Evolutionary conservation across 2,113 vertebrate species (phyloP).

Genomic region (Chlamydotis undulata): DNA sequence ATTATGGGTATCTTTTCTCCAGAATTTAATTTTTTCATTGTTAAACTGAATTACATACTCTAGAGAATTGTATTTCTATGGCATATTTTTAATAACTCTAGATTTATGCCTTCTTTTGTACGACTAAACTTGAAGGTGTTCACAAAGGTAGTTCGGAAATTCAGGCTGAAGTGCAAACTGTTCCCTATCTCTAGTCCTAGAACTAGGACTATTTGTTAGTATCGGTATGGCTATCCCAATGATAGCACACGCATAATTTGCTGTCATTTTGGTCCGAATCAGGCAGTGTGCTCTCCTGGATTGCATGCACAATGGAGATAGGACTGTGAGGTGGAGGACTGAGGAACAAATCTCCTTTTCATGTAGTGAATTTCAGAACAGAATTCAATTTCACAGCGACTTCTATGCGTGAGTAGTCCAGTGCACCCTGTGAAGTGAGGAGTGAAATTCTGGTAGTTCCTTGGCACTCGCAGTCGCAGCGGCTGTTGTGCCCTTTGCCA

Average conservation of each 20-base stretch:
- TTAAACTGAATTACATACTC: neutral
- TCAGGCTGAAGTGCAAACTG: neutral
- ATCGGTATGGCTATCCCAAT: neutral
- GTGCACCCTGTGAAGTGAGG: neutral
- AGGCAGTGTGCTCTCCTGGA: neutral
- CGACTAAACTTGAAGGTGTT: neutral
- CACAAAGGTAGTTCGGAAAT: neutral
- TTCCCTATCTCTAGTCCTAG: neutral
- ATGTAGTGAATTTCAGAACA: neutral
- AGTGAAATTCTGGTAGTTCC: neutral
- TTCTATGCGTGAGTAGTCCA: neutral
- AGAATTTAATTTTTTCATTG: neutral
- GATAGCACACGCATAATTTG: neutral
- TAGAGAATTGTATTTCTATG: neutral
- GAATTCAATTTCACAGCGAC: neutral
- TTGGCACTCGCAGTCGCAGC: neutral
- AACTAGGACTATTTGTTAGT: neutral
- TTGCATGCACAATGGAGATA: neutral
- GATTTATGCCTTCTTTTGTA: neutral
- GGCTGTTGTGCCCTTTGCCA: neutral
- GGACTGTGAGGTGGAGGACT: neutral
- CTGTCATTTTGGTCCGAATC: neutral
- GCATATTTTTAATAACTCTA: neutral
- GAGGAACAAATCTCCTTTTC: constrained; percentile 12
- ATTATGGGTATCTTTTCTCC: neutral